A percentile compares a stretch with the other conserved stretches of the same genome.
phyloP scores from a whole-genome alignment of 2,888 invertebrate genomes.

The Clusia tigrina region DNA sequence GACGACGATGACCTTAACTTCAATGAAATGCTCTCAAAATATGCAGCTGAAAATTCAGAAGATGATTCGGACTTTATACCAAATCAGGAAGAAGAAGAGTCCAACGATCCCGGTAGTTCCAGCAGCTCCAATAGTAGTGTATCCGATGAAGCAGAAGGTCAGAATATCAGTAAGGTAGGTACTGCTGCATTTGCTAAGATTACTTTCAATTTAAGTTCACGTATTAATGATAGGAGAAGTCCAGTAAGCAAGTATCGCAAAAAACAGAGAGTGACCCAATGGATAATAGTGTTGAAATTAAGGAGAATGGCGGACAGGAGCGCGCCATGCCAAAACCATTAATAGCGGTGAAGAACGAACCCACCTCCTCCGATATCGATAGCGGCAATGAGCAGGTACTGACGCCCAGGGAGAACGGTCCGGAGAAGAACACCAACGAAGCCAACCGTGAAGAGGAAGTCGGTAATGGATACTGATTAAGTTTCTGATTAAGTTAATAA shows the following conservation, averaged over 20 bases:
- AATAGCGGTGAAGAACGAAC: constrained; percentile 33
- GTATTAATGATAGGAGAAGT: neutral
- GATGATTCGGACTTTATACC: constrained; percentile 58
- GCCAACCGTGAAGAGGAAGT: constrained; percentile 36
- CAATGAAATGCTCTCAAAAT: constrained; percentile 53
- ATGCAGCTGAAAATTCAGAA: constrained; percentile 49
- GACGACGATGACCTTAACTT: constrained; percentile 45
- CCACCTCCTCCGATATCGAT: constrained; percentile 19
- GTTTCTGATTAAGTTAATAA: neutral
- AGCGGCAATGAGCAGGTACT: constrained; percentile 28
- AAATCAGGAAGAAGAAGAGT: constrained; percentile 36
- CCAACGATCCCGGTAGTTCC: constrained; percentile 21
- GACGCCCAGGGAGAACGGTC: constrained; percentile 21
- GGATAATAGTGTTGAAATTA: constrained; percentile 18
- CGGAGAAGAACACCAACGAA: constrained; percentile 9
- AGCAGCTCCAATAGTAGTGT: constrained; percentile 31
- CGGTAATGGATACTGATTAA: constrained; percentile 56
- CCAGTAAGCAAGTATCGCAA: neutral
- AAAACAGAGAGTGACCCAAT: no score
- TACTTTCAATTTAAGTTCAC: neutral
- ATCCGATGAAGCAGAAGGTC: neutral
- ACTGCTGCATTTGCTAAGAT: neutral
- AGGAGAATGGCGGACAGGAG: constrained; percentile 31
- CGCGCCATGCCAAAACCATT: constrained; percentile 31
- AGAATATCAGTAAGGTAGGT: neutral